Conservation (phyloP, 2,113 vertebrate species). For the Menidia beryllina region DNA sequence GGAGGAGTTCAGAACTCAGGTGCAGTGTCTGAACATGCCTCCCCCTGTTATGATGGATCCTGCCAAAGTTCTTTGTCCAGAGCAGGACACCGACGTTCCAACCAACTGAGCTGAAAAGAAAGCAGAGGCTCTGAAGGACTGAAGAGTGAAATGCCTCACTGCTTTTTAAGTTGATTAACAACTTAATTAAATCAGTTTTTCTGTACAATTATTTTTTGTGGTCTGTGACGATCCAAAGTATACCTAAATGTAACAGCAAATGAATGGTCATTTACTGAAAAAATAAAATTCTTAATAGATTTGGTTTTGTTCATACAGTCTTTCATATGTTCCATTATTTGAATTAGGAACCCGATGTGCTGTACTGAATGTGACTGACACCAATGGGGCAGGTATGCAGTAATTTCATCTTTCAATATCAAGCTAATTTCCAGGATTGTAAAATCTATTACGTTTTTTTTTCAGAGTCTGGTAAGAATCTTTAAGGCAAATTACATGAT, state of each 20-base stretch:
- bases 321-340: too few species aligned
- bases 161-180: background rate
- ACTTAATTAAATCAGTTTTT: too few species aligned
- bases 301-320: too few species aligned
- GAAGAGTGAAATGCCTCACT: background rate
- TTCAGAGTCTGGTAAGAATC: too few species aligned
- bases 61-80: constrained; percentile 51
- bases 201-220: too few species aligned
- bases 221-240: too few species aligned
- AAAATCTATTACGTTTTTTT: too few species aligned
- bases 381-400: background rate
- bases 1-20: constrained; percentile 59
- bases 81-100: background rate
- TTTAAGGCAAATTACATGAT: too few species aligned
- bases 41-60: constrained; percentile 54
- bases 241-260: too few species aligned
- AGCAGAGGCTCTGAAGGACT: background rate
- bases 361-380: background rate
- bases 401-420: background rate
- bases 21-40: constrained; percentile 57
- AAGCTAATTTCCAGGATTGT: background rate
- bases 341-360: too few species aligned
- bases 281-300: background rate
- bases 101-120: constrained; percentile 1
- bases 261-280: too few species aligned